These are phyloP conservation scores for Hemicentrotus pulcherrimus DNA, from an alignment of 35 echinoderm and acorn worm genomes.

Conservation along the genomic window DNA sequence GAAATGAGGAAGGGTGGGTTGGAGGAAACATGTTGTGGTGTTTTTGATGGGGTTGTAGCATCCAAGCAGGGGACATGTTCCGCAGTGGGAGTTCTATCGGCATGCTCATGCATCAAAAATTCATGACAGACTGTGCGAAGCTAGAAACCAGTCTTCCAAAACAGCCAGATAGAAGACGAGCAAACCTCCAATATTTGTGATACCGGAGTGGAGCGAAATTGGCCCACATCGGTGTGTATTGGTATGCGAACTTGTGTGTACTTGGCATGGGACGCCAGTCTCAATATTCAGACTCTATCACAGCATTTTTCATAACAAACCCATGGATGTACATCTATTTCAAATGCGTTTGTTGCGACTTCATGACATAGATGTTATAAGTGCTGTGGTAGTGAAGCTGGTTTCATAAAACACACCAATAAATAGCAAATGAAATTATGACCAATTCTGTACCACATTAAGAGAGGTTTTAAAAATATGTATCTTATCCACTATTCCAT, in stretches of 20 bases:
- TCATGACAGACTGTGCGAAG: conserved; percentile 19
- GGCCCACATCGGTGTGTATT: conserved; percentile 31
- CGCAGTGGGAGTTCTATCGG: neutral
- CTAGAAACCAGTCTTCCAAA: neutral
- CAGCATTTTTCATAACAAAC: neutral
- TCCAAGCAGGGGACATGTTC: conserved; percentile 1
- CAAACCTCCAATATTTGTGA: conserved; percentile 1
- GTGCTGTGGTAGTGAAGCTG: no score
- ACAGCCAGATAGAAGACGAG: neutral
- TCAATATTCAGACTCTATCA: neutral
- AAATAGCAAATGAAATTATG: no score
- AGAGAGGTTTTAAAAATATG: no score
- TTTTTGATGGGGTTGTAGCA: neutral
- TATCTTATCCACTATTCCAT: no score
- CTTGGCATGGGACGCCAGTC: neutral
- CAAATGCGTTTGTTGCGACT: no score
- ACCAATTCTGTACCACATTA: no score
- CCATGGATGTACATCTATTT: neutral
- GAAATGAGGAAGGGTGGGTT: neutral
- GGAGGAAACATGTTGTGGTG: neutral
- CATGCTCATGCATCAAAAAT: conserved; percentile 45
- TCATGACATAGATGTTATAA: no score
- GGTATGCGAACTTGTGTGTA: conserved; percentile 39
- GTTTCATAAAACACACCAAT: no score
- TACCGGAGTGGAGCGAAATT: neutral